phyloP scores from a whole-genome alignment of 2,113 vertebrate genomes.

The Hemichromis elongatus region DNA sequence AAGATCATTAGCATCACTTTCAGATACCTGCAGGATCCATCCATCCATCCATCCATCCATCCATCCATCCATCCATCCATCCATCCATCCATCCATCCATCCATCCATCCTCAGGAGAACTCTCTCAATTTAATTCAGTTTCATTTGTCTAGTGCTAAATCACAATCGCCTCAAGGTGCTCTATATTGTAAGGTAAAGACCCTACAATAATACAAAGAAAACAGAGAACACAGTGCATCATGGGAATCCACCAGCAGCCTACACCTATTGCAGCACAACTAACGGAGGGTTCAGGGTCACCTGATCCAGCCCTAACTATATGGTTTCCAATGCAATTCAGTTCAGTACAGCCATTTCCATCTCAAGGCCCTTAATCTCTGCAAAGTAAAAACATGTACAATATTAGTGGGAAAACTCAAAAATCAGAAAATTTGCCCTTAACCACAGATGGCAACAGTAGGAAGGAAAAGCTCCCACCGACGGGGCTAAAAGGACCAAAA shows the following conservation, averaged over 20 bases:
- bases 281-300: neutral
- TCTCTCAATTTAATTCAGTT: neutral
- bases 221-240: neutral
- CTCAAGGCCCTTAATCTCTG: neutral
- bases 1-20: neutral
- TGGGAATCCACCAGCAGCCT: neutral
- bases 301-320: neutral
- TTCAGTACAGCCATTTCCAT: neutral
- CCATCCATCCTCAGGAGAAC: too few relatives aligned
- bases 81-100: too few relatives aligned
- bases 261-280: neutral
- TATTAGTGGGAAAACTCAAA: neutral
- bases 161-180: neutral
- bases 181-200: neutral
- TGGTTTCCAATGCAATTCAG: neutral
- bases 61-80: too few relatives aligned
- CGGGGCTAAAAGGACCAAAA: neutral
- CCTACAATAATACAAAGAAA: rapidly evolving
- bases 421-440: neutral
- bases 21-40: neutral
- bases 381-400: neutral
- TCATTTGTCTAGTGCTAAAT: neutral
- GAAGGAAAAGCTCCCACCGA: neutral
- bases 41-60: too few relatives aligned
- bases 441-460: neutral